These are phyloP conservation scores for Plestiodon gilberti DNA, from an alignment of 2,113 vertebrate species.

Conservation along the genomic window DNA sequence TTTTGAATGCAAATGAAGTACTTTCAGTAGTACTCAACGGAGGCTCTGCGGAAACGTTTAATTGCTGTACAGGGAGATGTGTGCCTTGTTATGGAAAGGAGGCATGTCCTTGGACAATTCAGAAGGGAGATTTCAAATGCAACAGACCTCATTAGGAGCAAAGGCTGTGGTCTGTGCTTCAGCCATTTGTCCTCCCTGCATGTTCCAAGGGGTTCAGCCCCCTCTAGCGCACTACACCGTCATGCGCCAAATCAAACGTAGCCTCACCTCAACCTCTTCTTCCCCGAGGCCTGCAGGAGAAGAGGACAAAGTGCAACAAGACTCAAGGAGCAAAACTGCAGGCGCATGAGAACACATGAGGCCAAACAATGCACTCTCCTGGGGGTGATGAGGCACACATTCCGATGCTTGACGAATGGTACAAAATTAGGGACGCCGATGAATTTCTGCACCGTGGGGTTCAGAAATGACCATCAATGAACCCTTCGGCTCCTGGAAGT, in stretches of 20 bases:
- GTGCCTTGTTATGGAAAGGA: constrained; percentile 58
- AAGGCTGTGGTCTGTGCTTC: neutral
- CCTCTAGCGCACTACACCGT: constrained; percentile 55
- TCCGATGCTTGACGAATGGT: no score
- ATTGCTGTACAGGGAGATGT: constrained; percentile 63
- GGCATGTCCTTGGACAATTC: constrained; percentile 55
- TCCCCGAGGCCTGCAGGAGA: rapidly evolving
- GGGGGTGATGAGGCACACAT: no score
- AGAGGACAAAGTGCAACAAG: rapidly evolving
- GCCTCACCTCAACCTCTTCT: constrained; percentile 17
- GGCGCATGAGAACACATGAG: no score
- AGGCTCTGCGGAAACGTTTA: constrained; percentile 63
- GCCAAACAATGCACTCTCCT: no score
- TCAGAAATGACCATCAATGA: no score
- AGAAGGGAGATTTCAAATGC: neutral
- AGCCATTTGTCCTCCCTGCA: constrained; percentile 38
- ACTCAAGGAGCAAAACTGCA: neutral
- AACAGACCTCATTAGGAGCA: constrained; percentile 30
- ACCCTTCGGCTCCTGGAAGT: no score
- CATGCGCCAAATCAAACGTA: constrained; percentile 45
- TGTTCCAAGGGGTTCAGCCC: constrained; percentile 10
- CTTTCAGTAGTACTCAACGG: constrained; percentile 62
- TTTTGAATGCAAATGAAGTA: constrained; percentile 80
- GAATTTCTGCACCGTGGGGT: no score
- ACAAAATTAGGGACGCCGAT: no score